Evolutionary conservation across 1,140 invertebrate genomes (phyloP), one percentile per base, ranked within the genome.

Genomic region (Nasonia vitripennis): DNA sequence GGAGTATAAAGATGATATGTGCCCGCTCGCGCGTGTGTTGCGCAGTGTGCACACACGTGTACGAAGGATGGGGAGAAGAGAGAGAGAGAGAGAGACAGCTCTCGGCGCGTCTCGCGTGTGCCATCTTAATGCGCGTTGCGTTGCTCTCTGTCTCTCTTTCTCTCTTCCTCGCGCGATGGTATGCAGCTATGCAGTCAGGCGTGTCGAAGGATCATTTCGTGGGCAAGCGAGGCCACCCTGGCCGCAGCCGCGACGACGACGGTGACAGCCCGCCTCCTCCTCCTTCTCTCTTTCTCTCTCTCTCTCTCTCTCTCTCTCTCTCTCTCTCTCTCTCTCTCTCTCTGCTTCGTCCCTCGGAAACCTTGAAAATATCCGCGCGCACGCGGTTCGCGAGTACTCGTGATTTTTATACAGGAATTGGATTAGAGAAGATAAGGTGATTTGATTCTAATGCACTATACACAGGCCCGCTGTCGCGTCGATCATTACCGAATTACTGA

Each of bases 151-250:
- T 17, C 37, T 41, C 37, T 41, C 37, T 41, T 9, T 41, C 37
- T 41, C 37, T 41, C 37, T 45, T 23, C 2, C 9, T 41, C 5
- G 34, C 31, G 62, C 62, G 88, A 88, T 87, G 86, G 86, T 89
- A 89, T 89, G 88, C 86, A 87, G 88, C 86, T 89, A 89, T 88
- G 88, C 87, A 87, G 86, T 88, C 85, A 82, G 86, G 86, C 88
- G 86, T 86, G 88, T 88, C 87, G 82, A 88, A 87, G 87, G 88
- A 90, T 90, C 90, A 89, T 90, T 90, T 90, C 34, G 87, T 87
- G 86, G 37, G 85, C 68, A 86, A 83, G 84, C 87, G 88, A 89
- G 81, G 86, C 87, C 89, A 87, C 86, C 87, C 86, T 85, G 82
- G 41, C 41, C 73, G 68, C 68, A 23, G n/a, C 68, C 7, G 27